Evolutionary conservation across 2,113 vertebrate genomes (phyloP), one percentile per base, ranked within the genome.

Genomic region (Dipodomys merriami): DNA sequence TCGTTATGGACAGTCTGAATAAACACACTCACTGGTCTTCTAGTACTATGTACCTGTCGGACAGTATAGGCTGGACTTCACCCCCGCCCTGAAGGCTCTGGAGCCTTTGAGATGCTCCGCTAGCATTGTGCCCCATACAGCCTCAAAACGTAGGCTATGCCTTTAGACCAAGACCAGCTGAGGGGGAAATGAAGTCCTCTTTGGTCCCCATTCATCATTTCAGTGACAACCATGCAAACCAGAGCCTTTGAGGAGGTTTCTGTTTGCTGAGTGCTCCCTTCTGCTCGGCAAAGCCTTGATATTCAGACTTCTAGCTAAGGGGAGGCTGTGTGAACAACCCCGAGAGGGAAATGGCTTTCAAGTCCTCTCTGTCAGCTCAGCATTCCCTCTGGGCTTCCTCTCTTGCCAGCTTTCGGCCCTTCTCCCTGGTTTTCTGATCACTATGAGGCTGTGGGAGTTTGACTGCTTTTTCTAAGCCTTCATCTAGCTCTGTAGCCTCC

Each of bases 161-260:
- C n/a, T 81, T 85, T 2, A 57, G 25, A 72, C 19, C 76, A 57
- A 79, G 19, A 53, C 5, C n/a, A 87, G 16, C 35, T 46, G 64
- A 6, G 18, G 57, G 7, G 46, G 3, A 57, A 57, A 57, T 71
- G n/a, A 73, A 3, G 67, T 20, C 6, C 2, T 18, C 33, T 83
- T 39, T 29, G 18, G 23, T 73, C 68, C 90, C 53, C 10, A 86
- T 73, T 22, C 93, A 35, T 81, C 72, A 60, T 62, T 77, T 80
- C 57, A 57, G 33, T 57, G 49, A 19, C 44, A 65, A 16, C 15
- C 44, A 46, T 12, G 35, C 69, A 89, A 88, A 27, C 16, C 19
- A 8, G 20, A 78, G 72, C 67, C 29, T 69, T 27, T 29, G 25
- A 46, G 76, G 68, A 65, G 57, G 72, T 73, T 53, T 65, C 35